A percentile compares a stretch with the other conserved stretches of the same genome.
Conservation (phyloP, 2,888 invertebrate species). For the Synanthedon vespiformis region DNA sequence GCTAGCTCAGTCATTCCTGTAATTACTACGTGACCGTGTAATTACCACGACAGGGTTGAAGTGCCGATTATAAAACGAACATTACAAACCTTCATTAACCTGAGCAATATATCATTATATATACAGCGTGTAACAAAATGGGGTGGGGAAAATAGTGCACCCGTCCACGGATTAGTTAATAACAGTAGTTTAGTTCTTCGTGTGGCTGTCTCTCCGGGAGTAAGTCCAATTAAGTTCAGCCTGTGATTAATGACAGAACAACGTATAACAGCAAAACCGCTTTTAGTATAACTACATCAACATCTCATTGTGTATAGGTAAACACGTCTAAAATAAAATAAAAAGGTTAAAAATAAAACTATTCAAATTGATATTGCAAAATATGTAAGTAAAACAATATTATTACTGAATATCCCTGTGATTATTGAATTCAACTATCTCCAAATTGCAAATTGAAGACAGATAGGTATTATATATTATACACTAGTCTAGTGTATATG, state of each 20-base stretch:
- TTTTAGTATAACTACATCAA: not conserved
- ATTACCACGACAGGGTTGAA: too few relatives aligned
- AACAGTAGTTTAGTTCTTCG: slow-evolving; percentile 13
- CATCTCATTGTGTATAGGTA: too few relatives aligned
- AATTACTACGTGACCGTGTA: too few relatives aligned
- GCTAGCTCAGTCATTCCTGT: too few relatives aligned
- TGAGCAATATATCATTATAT: not conserved
- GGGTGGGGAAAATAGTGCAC: not conserved
- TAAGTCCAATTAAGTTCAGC: slow-evolving; percentile 56
- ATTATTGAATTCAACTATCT: too few relatives aligned
- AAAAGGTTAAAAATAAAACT: not conserved
- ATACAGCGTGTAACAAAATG: not conserved
- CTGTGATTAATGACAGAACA: slow-evolving; percentile 46
- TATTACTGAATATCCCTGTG: too few relatives aligned
- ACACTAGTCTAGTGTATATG: too few relatives aligned
- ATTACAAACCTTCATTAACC: not conserved
- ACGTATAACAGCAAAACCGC: slow-evolving; percentile 10
- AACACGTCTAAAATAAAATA: not conserved
- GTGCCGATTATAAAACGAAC: too few relatives aligned
- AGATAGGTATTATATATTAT: too few relatives aligned
- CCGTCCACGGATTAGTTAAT: not conserved
- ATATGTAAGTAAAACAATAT: not conserved
- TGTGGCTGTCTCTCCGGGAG: slow-evolving; percentile 34
- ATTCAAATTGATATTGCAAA: not conserved
- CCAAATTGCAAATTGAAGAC: too few relatives aligned